A percentile compares a stretch with the other conserved stretches of the same genome.
phyloP scores from a whole-genome alignment of 2,113 vertebrate species.

The Andinoacara biseriatus region DNA sequence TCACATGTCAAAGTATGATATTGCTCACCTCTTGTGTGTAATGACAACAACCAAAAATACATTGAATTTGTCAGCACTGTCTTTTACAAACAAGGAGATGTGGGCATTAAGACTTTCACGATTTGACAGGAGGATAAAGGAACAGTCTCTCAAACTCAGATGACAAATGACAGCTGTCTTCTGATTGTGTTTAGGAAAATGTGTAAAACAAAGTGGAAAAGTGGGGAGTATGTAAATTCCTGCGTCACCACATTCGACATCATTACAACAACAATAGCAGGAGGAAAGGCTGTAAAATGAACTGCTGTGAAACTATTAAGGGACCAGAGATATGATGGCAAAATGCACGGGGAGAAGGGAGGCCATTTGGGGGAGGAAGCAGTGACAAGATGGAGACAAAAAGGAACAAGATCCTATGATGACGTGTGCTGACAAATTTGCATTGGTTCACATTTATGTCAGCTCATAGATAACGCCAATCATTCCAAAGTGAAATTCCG shows the following conservation, averaged over 20 bases:
- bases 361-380: not conserved
- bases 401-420: not conserved
- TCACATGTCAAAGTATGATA: slow-evolving; percentile 2
- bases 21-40: not conserved
- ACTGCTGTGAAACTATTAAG: slow-evolving; percentile 39
- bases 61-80: slow-evolving; percentile 19
- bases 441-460: not conserved
- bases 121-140: slow-evolving; percentile 32
- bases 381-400: not conserved
- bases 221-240: slow-evolving; percentile 1
- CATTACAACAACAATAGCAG: slow-evolving; percentile 36
- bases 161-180: slow-evolving; percentile 6
- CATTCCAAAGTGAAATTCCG: not conserved
- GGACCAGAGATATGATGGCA: slow-evolving; percentile 12
- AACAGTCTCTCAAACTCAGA: not conserved
- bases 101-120: slow-evolving; percentile 15
- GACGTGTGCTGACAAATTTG: slow-evolving; percentile 14
- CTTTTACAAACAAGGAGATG: slow-evolving; percentile 21
- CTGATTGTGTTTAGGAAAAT: not conserved
- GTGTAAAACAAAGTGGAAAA: slow-evolving; percentile 5
- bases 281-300: slow-evolving; percentile 22
- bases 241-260: slow-evolving; percentile 41
- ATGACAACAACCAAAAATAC: slow-evolving; percentile 18
- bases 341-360: not conserved
- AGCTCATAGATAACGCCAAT: not conserved